Base-by-base conservation (phyloP, 1,140 invertebrate species). In the Triops cancriformis region DNA sequence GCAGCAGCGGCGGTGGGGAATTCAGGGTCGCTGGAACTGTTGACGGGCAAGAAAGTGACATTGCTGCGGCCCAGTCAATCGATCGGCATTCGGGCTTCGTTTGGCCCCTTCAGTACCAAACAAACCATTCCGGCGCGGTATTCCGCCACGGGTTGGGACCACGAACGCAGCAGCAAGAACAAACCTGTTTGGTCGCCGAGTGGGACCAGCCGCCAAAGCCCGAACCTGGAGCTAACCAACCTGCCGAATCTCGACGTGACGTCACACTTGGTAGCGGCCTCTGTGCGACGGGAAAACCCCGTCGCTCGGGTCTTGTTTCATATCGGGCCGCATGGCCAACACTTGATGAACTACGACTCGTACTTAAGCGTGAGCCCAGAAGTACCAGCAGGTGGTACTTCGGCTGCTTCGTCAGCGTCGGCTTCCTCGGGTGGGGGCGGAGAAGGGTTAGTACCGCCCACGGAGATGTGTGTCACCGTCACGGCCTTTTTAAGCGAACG, bases 61-160 rank as follows among this genome's bases (percentile, higher is more conserved):
- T 92, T 96, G 4, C 90, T 96, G 80, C 93, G 95, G 83, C 93
- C 92, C 42, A 92, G 92, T 31, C 90, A 93, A 79, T 92, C 94
- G 7, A 92, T 93, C 0, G 94, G 93, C 0, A 91, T 97, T 5
- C 86, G 93, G 18, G 94, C 94, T 10, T 94, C 92, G 7, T 96
- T 96, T 81, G 95, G 95, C 3, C 94, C 94, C 1, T 96, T 96
- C 85, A 94, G 93, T 79, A 95, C 94, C 37, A 95, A 95, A 82
- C 94, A 96, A 85, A 96, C 93, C 1, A 93, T 96, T 18, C 94
- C 94, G n/a, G 92, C 93, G 0, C 87, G 93, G n/a, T 93, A 93
- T 81, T 89, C 94, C 77, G 91, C 94, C 14, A 92, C 93, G 0
- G 92, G 94, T 83, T 90, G 91, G 26, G 76, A 74, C 26, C 77